Base-by-base conservation (phyloP, 2,797 vertebrate genomes). In the Hoplostethus atlanticus region DNA sequence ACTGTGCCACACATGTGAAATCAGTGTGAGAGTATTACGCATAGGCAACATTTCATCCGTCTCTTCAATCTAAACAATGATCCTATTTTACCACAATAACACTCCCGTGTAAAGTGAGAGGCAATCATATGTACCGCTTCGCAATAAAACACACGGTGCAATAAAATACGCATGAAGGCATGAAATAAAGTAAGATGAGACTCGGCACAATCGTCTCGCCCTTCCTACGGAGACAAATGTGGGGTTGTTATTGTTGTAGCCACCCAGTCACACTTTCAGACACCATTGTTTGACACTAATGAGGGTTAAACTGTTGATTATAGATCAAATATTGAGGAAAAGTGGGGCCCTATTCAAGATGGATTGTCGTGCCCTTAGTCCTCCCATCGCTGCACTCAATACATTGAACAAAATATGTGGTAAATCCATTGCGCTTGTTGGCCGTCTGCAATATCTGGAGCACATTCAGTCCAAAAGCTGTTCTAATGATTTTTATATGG, bases 1-100 rank as follows among this genome's bases (percentile, higher is more conserved):
- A 42, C 40, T 42, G 36, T 38, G 40, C 11, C 40, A 42, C 10
- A 42, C 40, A 42, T 42, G 40, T 42, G 40, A 42, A 42, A 42
- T 12, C 40, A 42, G 40, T 42, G 40, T 36, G 34, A 56, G 13
- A 60, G 53, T 17, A 58, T 50, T 25, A 55, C 21, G 42, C 57
- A n/a, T 68, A 70, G 15, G 54, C 62, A 74, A 57, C 52, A 57
- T 65, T 74, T 15, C 44, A 55, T 68, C 60, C 40, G 61, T 44
- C 42, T 15, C 48, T 38, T 47, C 38, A 30, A 56, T 53, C 62
- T 52, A 64, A 74, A 56, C 56, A 73, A 66, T 76, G 60, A 73
- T 80, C 85, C 79, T 84, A 81, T 81, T 87, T 81, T 54, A 80
- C 71, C 67, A 76, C 82, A 85, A 89, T 81, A 85, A 83, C 73